phyloP scores from a whole-genome alignment of 2,888 invertebrate genomes.

The Rotaria socialis region DNA sequence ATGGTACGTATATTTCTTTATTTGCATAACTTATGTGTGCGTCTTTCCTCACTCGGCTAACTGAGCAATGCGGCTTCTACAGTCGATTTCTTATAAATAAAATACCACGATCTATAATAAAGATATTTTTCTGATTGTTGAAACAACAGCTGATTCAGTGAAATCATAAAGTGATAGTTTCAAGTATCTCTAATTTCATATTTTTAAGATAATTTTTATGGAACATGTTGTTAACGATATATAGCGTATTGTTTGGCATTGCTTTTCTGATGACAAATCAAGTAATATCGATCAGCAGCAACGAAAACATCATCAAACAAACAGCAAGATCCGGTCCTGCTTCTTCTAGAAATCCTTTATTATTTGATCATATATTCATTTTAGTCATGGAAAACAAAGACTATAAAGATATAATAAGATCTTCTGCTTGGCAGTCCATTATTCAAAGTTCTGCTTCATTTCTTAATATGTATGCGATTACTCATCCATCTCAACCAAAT shows the following conservation, averaged over 20 bases:
- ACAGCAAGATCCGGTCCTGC: neutral
- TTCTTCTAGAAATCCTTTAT: neutral
- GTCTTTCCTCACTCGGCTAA: too few relatives aligned
- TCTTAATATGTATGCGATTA: neutral
- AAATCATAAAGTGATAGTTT: too few relatives aligned
- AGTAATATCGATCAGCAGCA: neutral
- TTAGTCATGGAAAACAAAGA: neutral
- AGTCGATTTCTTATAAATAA: too few relatives aligned
- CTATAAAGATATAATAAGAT: neutral
- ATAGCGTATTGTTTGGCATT: neutral
- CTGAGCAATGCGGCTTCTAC: too few relatives aligned
- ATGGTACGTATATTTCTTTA: too few relatives aligned
- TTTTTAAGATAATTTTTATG: neutral
- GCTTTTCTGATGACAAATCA: neutral
- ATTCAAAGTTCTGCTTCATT: neutral
- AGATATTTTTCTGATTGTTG: too few relatives aligned
- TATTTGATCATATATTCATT: slow-evolving; percentile 3
- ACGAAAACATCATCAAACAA: neutral
- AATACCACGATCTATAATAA: too few relatives aligned
- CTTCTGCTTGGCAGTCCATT: neutral
- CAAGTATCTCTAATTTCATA: neutral
- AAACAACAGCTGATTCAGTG: too few relatives aligned
- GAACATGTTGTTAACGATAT: neutral
- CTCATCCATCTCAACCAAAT: slow-evolving; percentile 3
- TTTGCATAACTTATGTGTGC: too few relatives aligned